phyloP scores from a whole-genome alignment of 2,888 invertebrate species.

The Fragum whitleyi region DNA sequence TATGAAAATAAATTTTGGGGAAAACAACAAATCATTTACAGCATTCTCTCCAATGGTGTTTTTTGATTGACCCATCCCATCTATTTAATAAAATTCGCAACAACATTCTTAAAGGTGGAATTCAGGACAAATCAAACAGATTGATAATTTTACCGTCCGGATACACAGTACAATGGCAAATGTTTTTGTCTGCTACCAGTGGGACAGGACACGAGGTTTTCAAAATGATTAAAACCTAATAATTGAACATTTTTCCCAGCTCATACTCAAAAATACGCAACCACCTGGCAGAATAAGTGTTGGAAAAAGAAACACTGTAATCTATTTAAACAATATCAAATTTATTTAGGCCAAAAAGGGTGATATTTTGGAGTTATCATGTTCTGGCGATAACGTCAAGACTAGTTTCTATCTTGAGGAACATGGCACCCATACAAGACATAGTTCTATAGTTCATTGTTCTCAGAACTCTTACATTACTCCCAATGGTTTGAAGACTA shows the following conservation, averaged over 20 bases:
- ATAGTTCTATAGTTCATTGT: too few species aligned
- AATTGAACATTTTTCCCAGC: constrained; percentile 53
- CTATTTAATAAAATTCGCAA: constrained; percentile 52
- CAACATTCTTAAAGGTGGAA: constrained; percentile 47
- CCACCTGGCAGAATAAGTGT: constrained; percentile 63
- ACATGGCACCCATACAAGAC: constrained; percentile 27
- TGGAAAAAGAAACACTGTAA: constrained; percentile 58
- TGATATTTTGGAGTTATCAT: constrained; percentile 31
- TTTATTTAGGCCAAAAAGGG: constrained; percentile 42
- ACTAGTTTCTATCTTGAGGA: constrained; percentile 33
- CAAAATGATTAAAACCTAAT: constrained; percentile 54
- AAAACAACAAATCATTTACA: constrained; percentile 25
- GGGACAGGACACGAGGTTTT: constrained; percentile 55
- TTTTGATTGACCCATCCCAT: constrained; percentile 45
- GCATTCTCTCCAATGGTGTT: constrained; percentile 18
- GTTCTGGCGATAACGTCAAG: constrained; percentile 27
- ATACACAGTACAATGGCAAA: constrained; percentile 56
- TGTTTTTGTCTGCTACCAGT: constrained; percentile 55
- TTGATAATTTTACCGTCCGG: constrained; percentile 21
- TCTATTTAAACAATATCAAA: constrained; percentile 49
- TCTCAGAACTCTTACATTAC: not conserved
- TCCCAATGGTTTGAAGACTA: constrained; percentile 34
- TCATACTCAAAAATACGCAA: constrained; percentile 59
- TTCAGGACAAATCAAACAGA: constrained; percentile 35
- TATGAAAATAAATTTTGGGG: constrained; percentile 33